These are phyloP conservation scores for Atractosteus spatula DNA, from an alignment of 2,113 vertebrate species.

Conservation along the genomic window DNA sequence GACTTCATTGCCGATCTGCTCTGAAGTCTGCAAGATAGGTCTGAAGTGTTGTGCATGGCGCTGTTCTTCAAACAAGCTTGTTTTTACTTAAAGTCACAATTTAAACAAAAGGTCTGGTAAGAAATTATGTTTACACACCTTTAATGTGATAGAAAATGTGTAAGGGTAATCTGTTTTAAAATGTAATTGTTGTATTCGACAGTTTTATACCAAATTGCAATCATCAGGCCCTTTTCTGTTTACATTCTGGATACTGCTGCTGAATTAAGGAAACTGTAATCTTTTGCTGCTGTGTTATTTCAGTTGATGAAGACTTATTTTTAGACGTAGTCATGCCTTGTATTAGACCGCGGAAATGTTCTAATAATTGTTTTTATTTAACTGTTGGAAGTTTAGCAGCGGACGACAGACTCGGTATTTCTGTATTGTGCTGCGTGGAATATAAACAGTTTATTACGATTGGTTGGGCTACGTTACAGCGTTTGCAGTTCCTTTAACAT, in stretches of 20 bases:
- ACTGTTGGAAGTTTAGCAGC: too few relatives aligned
- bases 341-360: too few relatives aligned
- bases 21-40: conserved; percentile 27
- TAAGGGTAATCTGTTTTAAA: conserved; percentile 1
- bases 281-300: too few relatives aligned
- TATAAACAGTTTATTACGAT: too few relatives aligned
- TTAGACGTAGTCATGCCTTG: too few relatives aligned
- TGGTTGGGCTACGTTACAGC: too few relatives aligned
- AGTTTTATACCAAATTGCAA: background rate
- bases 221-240: background rate
- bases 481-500: too few relatives aligned
- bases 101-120: conserved; percentile 6
- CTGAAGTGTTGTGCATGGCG: conserved; percentile 37
- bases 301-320: too few relatives aligned
- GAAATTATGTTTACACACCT: background rate
- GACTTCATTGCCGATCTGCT: conserved; percentile 38
- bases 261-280: too few relatives aligned
- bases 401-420: too few relatives aligned
- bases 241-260: background rate
- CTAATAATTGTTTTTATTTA: too few relatives aligned
- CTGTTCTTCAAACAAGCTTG: conserved; percentile 12
- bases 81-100: conserved; percentile 33
- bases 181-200: background rate
- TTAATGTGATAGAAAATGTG: background rate
- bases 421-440: too few relatives aligned